Evolutionary conservation across 2,113 vertebrate species (phyloP), one percentile per base, ranked within the genome.

Genomic region (Salvelinus namaycush): DNA sequence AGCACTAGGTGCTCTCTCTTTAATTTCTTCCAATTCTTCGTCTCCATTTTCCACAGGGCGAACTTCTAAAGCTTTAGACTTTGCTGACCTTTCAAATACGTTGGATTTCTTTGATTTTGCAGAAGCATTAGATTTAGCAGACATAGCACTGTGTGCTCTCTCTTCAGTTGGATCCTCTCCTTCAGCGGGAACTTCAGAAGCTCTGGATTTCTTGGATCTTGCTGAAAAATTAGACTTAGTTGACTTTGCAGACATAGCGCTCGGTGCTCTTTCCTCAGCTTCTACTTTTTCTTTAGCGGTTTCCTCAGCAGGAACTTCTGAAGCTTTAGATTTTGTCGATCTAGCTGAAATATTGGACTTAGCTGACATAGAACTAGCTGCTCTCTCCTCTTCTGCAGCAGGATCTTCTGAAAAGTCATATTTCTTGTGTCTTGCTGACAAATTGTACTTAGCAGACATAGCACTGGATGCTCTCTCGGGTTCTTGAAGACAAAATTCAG

Each of bases 141-240:
- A 88, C 68, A 84, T 1, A 14, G 67, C 66, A 74, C 75, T 88
- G 6, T 48, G 31, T 48, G 75, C 16, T 79, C 81, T 87, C 6
- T 49, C 76, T 0, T 48, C 3, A 8, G 24, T 14, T 54, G 16
- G 12, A 7, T 39, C 71, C 34, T 87, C 87, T 54, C 90, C 82
- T 85, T 84, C 76, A 34, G 1, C 64, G 26, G 81, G 76, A 59
- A 29, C 74, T 9, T 84, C 86, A 9, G 79, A 68, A 12, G 82
- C 89, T 9, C 71, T 81, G 24, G 83, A 76, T 68, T 49, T 70
- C 31, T 14, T 76, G 6, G 84, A 86, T 75, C 4, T 83, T 69
- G 74, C 2, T 22, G 87, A 87, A 49, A 12, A 22, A 64, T 75
- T 74, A 12, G 13, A 49, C 48, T 49, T 49, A 49, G 48, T 11